A percentile compares a stretch with the other conserved stretches of the same genome.
Conservation (phyloP, 2,797 vertebrate species). For the Paratrypauchen microcephalus region DNA sequence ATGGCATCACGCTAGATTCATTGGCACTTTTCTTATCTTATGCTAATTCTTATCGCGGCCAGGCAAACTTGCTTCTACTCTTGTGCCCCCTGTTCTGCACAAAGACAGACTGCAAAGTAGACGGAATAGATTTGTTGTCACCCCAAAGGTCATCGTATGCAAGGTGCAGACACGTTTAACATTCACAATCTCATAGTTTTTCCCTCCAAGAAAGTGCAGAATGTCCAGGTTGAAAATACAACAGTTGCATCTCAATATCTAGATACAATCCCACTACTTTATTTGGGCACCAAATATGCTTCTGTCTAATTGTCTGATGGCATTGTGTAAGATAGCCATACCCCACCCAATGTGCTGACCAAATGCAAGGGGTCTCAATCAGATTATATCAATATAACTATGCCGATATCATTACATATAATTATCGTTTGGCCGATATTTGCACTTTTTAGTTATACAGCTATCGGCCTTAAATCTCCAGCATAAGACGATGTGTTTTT, state of each 20-base stretch:
- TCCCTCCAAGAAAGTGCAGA: not conserved
- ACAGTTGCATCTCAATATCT: not conserved
- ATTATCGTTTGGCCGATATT: not conserved
- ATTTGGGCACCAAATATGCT: not conserved
- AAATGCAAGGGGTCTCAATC: not conserved
- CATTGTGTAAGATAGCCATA: too few relatives aligned
- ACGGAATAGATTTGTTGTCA: conserved; percentile 26
- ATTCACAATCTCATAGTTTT: not conserved
- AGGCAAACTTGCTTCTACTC: conserved; percentile 18
- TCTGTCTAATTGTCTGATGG: too few relatives aligned
- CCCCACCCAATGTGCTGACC: not conserved
- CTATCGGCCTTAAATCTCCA: too few relatives aligned
- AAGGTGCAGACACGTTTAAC: conserved; percentile 1
- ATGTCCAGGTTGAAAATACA: too few relatives aligned
- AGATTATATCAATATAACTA: not conserved
- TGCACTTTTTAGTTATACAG: too few relatives aligned
- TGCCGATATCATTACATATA: not conserved
- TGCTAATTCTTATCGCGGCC: conserved; percentile 30
- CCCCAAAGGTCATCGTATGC: conserved; percentile 44
- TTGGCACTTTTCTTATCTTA: conserved; percentile 30
- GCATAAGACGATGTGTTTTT: too few relatives aligned
- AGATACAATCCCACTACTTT: not conserved
- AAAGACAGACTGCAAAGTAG: not conserved
- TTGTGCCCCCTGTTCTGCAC: conserved; percentile 8
- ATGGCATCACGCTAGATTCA: conserved; percentile 35